These are phyloP conservation scores for Melieria omissa DNA, from an alignment of 2,888 invertebrate genomes.

Conservation along the genomic window DNA sequence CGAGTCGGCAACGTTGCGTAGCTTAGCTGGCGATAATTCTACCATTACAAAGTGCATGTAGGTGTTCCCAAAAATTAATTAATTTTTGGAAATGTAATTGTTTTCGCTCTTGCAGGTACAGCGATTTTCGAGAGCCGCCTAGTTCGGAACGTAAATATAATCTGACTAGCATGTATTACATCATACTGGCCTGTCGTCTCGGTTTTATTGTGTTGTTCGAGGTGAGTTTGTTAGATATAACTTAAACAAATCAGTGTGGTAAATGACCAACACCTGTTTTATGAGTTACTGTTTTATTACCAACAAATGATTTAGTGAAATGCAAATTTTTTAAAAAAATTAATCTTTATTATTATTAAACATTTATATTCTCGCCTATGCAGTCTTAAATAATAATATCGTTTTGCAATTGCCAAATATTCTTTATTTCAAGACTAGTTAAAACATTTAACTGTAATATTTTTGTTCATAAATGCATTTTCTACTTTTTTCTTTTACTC, in stretches of 20 bases:
- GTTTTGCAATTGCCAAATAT: no score
- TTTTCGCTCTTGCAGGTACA: slow-evolving; percentile 69
- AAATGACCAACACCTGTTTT: no score
- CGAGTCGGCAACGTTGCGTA: slow-evolving; percentile 70
- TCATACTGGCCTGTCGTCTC: slow-evolving; percentile 87
- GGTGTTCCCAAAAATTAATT: slow-evolving; percentile 35
- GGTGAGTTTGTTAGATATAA: slow-evolving; percentile 68
- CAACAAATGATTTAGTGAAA: no score
- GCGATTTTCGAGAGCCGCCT: slow-evolving; percentile 85
- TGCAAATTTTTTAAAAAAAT: no score
- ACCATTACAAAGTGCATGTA: slow-evolving; percentile 75
- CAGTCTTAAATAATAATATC: no score
- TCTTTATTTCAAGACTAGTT: not conserved
- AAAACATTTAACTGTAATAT: slow-evolving; percentile 21
- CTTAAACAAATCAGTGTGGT: no score
- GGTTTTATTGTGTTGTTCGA: slow-evolving; percentile 95
- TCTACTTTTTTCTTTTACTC: no score
- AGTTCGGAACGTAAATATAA: slow-evolving; percentile 72
- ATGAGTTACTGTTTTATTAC: no score
- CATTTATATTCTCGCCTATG: no score
- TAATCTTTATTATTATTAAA: no score
- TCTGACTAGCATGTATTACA: slow-evolving; percentile 85
- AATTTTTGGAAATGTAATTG: slow-evolving; percentile 3
- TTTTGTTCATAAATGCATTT: not conserved
- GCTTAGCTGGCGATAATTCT: slow-evolving; percentile 63